Evolutionary conservation across 2,888 invertebrate species (phyloP).

Genomic region (Erannis defoliaria): DNA sequence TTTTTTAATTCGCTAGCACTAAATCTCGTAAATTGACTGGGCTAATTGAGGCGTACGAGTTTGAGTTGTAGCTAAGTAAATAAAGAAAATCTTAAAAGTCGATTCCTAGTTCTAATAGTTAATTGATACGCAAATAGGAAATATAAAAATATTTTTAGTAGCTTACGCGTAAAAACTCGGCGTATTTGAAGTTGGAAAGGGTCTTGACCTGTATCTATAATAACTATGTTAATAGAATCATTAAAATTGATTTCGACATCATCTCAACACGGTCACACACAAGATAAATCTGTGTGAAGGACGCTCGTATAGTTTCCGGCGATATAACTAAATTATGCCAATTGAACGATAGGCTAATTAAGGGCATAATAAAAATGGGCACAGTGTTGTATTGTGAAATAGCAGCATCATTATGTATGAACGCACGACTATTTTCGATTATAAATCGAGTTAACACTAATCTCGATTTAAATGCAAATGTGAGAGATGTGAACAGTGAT

Average conservation of each 20-base stretch:
- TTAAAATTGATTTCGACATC: slow-evolving; percentile 35
- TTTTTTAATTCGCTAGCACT: too few relatives aligned
- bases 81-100: too few relatives aligned
- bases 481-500: not conserved
- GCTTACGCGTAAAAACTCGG: slow-evolving; percentile 7
- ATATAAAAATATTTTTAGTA: not conserved
- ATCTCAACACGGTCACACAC: slow-evolving; percentile 33
- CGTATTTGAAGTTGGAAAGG: slow-evolving; percentile 24
- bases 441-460: not conserved
- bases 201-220: slow-evolving; percentile 41
- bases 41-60: too few relatives aligned
- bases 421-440: slow-evolving; percentile 3
- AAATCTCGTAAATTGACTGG: too few relatives aligned
- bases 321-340: slow-evolving; percentile 35
- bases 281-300: slow-evolving; percentile 41
- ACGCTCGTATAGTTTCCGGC: slow-evolving; percentile 26
- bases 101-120: too few relatives aligned
- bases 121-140: not conserved
- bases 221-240: slow-evolving; percentile 33
- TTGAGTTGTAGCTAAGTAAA: too few relatives aligned
- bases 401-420: slow-evolving; percentile 45
- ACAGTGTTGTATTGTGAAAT: slow-evolving; percentile 17
- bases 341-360: slow-evolving; percentile 33
- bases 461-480: not conserved
- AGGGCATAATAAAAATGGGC: slow-evolving; percentile 24